A percentile compares a stretch with the other conserved stretches of the same genome.
Evolutionary conservation across 92 coral and sea anemone genomes (phyloP).

Genomic region (Bergia sp.): DNA sequence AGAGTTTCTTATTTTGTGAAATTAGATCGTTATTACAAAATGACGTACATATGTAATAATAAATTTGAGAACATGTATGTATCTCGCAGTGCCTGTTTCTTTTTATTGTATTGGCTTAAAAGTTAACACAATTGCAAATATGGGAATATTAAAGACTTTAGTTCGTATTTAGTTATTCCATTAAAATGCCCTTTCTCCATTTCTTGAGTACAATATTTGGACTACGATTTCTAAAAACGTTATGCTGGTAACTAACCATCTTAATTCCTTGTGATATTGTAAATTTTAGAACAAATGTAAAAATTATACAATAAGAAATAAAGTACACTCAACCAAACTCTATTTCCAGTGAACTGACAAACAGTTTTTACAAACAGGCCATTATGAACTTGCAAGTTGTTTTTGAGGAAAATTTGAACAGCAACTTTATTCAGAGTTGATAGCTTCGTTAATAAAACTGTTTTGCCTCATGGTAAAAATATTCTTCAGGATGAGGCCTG

Average conservation of each 20-base stretch:
- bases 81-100: too few species aligned
- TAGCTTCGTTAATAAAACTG: slow-evolving; percentile 7
- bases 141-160: too few species aligned
- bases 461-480: slow-evolving; percentile 37
- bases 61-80: too few species aligned
- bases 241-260: neutral
- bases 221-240: neutral
- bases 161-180: too few species aligned
- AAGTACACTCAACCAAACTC: neutral
- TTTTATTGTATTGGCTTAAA: too few species aligned
- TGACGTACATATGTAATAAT: too few species aligned
- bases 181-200: neutral
- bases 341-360: too few species aligned
- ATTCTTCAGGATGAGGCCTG: slow-evolving; percentile 21
- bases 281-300: too few species aligned
- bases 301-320: neutral
- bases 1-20: too few species aligned
- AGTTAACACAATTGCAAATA: too few species aligned
- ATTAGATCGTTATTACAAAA: too few species aligned
- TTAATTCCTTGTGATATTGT: neutral
- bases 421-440: neutral
- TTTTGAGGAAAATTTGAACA: neutral
- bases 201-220: neutral
- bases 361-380: neutral
- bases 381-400: neutral